A percentile compares a stretch with the other conserved stretches of the same genome.
phyloP scores from a whole-genome alignment of 2,888 invertebrate genomes.

The Baronia brevicornis region DNA sequence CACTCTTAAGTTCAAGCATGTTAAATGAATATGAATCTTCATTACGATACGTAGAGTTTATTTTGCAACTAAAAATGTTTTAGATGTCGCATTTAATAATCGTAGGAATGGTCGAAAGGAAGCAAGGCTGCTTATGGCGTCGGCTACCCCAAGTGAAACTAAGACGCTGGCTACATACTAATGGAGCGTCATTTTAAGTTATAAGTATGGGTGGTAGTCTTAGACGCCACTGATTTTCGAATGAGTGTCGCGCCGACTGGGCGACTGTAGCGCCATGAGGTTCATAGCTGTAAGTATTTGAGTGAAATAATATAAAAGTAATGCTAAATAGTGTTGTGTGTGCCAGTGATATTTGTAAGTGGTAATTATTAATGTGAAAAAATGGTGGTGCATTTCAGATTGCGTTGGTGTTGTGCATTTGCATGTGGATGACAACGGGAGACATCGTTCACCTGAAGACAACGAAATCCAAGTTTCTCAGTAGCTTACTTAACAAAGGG shows the following conservation, averaged over 20 bases:
- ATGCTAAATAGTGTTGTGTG: slow-evolving; percentile 20
- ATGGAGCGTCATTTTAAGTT: slow-evolving; percentile 47
- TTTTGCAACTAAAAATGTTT: slow-evolving; percentile 23
- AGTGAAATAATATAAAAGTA: too few species aligned
- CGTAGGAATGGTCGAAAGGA: slow-evolving; percentile 53
- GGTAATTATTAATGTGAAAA: slow-evolving; percentile 27
- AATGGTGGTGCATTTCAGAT: slow-evolving; percentile 59
- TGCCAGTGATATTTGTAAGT: slow-evolving; percentile 27
- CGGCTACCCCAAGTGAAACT: slow-evolving; percentile 62
- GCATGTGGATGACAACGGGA: slow-evolving; percentile 38
- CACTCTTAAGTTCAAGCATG: slow-evolving; percentile 19
- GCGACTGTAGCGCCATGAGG: slow-evolving; percentile 54
- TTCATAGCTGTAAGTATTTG: slow-evolving; percentile 49
- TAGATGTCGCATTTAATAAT: slow-evolving; percentile 27
- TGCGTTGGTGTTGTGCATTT: slow-evolving; percentile 47
- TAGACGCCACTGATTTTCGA: slow-evolving; percentile 42
- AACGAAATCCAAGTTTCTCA: slow-evolving; percentile 44
- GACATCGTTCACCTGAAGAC: slow-evolving; percentile 49
- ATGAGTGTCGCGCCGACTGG: slow-evolving; percentile 45
- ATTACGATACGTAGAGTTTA: slow-evolving; percentile 21
- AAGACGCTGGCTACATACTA: slow-evolving; percentile 57
- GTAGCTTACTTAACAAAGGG: slow-evolving; percentile 34
- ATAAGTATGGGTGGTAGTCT: slow-evolving; percentile 60
- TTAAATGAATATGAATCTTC: slow-evolving; percentile 27
- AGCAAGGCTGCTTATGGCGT: slow-evolving; percentile 47